These are phyloP conservation scores for Rhingia campestris DNA, from an alignment of 2,888 invertebrate species.

Conservation along the genomic window DNA sequence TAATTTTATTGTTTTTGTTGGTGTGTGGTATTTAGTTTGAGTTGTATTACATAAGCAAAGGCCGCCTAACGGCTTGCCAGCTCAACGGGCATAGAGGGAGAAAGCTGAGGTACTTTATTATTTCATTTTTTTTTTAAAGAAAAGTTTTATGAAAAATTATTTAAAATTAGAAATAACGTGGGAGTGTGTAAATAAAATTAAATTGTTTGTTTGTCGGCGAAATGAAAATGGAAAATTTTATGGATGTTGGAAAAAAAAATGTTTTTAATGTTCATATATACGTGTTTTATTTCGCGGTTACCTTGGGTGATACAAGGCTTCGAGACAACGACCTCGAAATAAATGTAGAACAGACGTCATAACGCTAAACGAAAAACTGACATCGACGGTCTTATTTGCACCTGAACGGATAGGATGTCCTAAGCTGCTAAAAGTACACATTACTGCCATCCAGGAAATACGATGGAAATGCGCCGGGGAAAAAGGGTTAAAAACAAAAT, in stretches of 20 bases:
- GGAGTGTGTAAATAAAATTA: conserved; percentile 18
- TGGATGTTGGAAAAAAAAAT: background rate
- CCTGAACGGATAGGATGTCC: background rate
- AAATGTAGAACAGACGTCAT: background rate
- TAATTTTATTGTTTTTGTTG: conserved; percentile 18
- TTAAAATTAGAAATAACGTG: conserved; percentile 30
- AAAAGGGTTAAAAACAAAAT: no score
- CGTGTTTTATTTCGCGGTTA: conserved; percentile 1
- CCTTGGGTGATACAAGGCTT: conserved; percentile 22
- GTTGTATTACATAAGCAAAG: conserved; percentile 38
- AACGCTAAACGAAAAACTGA: background rate
- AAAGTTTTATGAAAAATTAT: background rate
- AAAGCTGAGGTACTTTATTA: background rate
- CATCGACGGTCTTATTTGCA: background rate
- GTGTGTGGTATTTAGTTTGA: conserved; percentile 16
- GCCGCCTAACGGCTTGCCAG: background rate
- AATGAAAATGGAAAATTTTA: conserved; percentile 18
- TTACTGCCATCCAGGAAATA: no score
- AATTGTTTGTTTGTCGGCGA: conserved; percentile 7
- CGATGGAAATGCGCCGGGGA: no score
- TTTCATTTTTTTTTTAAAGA: conserved; percentile 15
- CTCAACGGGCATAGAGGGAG: background rate
- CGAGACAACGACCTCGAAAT: conserved; percentile 2
- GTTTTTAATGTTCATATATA: background rate
- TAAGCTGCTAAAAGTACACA: background rate